phyloP scores from a whole-genome alignment of 35 echinoderm and acorn worm species.

The Chiridota heheva region DNA sequence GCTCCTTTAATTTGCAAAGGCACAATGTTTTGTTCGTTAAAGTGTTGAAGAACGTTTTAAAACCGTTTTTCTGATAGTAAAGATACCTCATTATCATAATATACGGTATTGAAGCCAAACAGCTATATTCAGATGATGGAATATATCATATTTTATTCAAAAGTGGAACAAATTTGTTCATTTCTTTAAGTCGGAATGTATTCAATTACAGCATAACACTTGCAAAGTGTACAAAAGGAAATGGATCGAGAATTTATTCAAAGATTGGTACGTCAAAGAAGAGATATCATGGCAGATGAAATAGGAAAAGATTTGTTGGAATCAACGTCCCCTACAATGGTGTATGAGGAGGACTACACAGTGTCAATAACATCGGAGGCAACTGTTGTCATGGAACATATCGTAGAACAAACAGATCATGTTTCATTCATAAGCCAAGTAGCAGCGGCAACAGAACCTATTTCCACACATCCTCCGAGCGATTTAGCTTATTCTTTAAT shows the following conservation, averaged over 20 bases:
- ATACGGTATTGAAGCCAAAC: too few species aligned
- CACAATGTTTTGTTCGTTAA: too few species aligned
- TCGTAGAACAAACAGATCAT: slow-evolving; percentile 41
- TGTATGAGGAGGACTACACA: not conserved
- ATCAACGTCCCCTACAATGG: slow-evolving; percentile 6
- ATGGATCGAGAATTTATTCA: slow-evolving; percentile 18
- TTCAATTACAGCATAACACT: too few species aligned
- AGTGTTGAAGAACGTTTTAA: too few species aligned
- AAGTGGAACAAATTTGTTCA: too few species aligned
- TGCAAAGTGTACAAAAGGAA: too few species aligned
- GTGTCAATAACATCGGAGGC: slow-evolving; percentile 26
- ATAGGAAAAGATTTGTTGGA: not conserved
- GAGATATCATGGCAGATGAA: not conserved
- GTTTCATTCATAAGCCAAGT: slow-evolving; percentile 16
- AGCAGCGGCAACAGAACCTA: slow-evolving; percentile 9
- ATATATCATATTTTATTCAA: too few species aligned
- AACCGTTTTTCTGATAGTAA: too few species aligned
- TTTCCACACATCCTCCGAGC: slow-evolving; percentile 12
- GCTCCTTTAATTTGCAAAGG: too few species aligned
- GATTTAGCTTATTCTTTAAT: slow-evolving; percentile 15
- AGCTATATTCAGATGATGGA: too few species aligned
- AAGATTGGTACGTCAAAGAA: slow-evolving; percentile 20
- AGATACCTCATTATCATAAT: too few species aligned
- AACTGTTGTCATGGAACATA: slow-evolving; percentile 36
- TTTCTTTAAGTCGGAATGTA: too few species aligned